These are phyloP conservation scores for Palythoa grandis DNA, from an alignment of 92 coral and sea anemone species.

Conservation along the genomic window DNA sequence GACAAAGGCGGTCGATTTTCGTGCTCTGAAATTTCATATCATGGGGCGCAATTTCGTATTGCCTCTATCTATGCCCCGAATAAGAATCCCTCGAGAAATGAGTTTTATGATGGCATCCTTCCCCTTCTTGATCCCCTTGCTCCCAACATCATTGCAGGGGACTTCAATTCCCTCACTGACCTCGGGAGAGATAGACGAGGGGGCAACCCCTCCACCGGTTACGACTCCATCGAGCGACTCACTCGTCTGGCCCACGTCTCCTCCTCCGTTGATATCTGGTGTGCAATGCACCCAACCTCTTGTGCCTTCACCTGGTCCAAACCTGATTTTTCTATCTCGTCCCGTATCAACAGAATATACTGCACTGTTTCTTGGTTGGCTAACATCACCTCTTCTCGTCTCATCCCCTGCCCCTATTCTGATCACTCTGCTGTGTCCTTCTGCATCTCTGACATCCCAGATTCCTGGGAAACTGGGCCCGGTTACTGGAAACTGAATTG, in stretches of 20 bases:
- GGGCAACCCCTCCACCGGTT: background rate
- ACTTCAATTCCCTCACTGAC: conserved; percentile 40
- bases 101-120: background rate
- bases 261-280: conserved; percentile 1
- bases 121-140: background rate
- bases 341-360: conserved; percentile 13
- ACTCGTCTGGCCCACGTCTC: background rate
- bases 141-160: conserved; percentile 18
- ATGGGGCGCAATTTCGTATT: background rate
- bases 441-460: background rate
- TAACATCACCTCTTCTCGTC: background rate
- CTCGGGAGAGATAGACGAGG: background rate
- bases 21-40: too few relatives aligned
- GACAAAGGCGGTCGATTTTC: too few relatives aligned
- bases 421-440: conserved; percentile 8
- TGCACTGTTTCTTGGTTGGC: background rate
- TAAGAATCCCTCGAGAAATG: conserved; percentile 36
- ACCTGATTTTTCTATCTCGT: background rate
- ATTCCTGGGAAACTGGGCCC: background rate
- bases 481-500: conserved; percentile 45
- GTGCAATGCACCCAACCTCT: background rate
- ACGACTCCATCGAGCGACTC: background rate
- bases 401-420: conserved; percentile 36
- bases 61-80: background rate
- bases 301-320: conserved; percentile 16